A percentile compares a stretch with the other conserved stretches of the same genome.
phyloP scores from a whole-genome alignment of 30 jellyfish, hydroid and myxozoan species.

The Hydractinia symbiolongicarpus region DNA sequence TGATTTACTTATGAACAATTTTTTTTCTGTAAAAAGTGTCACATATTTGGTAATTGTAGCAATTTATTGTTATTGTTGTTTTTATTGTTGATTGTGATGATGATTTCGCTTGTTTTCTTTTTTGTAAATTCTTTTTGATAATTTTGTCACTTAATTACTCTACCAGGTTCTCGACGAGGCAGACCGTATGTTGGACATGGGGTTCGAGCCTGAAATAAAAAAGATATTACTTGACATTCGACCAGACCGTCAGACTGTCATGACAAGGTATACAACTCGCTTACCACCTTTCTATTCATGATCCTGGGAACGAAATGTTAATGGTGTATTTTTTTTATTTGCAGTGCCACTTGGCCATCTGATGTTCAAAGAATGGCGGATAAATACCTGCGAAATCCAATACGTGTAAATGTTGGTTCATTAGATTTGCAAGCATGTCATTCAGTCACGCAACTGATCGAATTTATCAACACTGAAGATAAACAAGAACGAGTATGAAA shows the following conservation, averaged over 20 bases:
- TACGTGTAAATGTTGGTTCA: slow-evolving; percentile 91
- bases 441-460: slow-evolving; percentile 69
- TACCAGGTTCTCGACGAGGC: slow-evolving; percentile 89
- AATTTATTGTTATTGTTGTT: slow-evolving; percentile 14
- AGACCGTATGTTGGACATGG: slow-evolving; percentile 96
- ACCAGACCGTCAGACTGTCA: slow-evolving; percentile 91
- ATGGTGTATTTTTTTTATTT: not conserved
- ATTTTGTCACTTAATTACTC: not conserved
- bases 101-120: not conserved
- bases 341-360: slow-evolving; percentile 98
- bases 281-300: not conserved
- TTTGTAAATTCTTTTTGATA: not conserved
- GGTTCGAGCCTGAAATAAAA: slow-evolving; percentile 92
- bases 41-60: slow-evolving; percentile 83
- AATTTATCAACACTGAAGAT: slow-evolving; percentile 46
- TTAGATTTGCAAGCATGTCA: slow-evolving; percentile 92
- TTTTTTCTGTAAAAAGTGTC: slow-evolving; percentile 59
- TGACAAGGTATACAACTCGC: slow-evolving; percentile 68
- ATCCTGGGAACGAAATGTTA: not conserved
- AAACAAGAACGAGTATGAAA: slow-evolving; percentile 68
- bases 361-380: slow-evolving; percentile 94
- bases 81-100: not conserved
- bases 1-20: slow-evolving; percentile 74
- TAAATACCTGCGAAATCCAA: slow-evolving; percentile 67
- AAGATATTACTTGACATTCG: slow-evolving; percentile 78